A percentile compares a stretch with the other conserved stretches of the same genome.
Evolutionary conservation across 2,797 vertebrate genomes (phyloP).

Genomic region (Staurois parvus): DNA sequence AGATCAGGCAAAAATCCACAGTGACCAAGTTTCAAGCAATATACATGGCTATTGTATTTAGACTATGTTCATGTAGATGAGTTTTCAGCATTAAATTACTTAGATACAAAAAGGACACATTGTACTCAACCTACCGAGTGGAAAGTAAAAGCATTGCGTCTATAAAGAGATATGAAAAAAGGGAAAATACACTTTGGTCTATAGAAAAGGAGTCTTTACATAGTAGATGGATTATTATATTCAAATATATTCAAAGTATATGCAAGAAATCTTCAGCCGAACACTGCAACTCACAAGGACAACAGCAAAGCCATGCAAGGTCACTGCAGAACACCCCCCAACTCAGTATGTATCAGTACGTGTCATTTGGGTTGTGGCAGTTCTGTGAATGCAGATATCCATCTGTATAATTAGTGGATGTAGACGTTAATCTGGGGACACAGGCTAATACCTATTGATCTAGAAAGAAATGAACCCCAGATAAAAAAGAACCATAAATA

Average conservation of each 20-base stretch:
- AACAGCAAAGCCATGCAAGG: background rate
- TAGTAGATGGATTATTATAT: background rate
- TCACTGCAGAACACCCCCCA: background rate
- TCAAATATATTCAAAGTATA: constrained; percentile 1
- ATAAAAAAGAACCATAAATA: no score
- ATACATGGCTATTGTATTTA: no score
- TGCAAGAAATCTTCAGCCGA: background rate
- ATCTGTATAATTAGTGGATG: background rate
- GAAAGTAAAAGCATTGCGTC: background rate
- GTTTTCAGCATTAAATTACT: no score
- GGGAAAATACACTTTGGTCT: background rate
- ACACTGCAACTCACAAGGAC: background rate
- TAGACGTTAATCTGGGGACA: no score
- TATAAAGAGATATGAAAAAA: background rate
- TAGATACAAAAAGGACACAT: no score
- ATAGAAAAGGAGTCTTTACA: background rate
- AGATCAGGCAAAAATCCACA: no score
- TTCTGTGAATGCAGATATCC: background rate
- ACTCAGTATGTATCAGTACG: background rate
- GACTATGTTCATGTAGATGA: no score
- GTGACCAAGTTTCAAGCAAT: no score
- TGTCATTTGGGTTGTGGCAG: background rate
- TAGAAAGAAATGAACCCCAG: no score
- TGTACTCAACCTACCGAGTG: no score
- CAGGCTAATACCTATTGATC: no score